Percentiles rank a stretch among this genome's conserved stretches.
Evolutionary conservation across 2,888 invertebrate genomes (phyloP).

Genomic region (Cheilosia pagana): DNA sequence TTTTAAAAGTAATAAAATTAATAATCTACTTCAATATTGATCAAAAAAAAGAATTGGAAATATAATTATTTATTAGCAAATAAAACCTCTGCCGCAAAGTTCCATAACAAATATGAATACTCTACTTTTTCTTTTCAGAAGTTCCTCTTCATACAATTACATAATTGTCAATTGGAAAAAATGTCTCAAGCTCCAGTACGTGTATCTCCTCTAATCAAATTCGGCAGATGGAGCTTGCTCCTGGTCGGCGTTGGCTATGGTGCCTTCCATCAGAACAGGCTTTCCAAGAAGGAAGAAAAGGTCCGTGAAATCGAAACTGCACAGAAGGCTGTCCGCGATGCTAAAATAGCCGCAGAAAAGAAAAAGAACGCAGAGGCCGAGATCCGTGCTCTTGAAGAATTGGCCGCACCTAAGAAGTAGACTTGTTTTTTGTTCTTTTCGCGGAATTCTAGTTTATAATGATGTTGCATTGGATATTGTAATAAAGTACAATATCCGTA

Average conservation of each 20-base stretch:
- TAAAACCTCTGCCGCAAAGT: neutral
- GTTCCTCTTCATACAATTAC: slow-evolving; percentile 54
- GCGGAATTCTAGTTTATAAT: slow-evolving; percentile 37
- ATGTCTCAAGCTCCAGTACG: slow-evolving; percentile 87
- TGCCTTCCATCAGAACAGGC: slow-evolving; percentile 88
- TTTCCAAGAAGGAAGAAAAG: slow-evolving; percentile 87
- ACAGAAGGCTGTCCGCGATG: slow-evolving; percentile 88
- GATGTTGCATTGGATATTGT: slow-evolving; percentile 25
- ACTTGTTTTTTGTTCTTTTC: slow-evolving; percentile 17
- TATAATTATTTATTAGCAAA: neutral
- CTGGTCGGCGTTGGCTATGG: slow-evolving; percentile 90
- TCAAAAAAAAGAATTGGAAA: neutral
- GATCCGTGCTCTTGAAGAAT: slow-evolving; percentile 72
- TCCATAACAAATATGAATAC: neutral
- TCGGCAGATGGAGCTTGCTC: slow-evolving; percentile 92
- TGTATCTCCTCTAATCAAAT: slow-evolving; percentile 93
- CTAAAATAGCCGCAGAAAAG: slow-evolving; percentile 89
- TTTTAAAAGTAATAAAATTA: slow-evolving; percentile 35
- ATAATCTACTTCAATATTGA: neutral
- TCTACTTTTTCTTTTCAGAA: slow-evolving; percentile 40
- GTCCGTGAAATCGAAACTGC: slow-evolving; percentile 88
- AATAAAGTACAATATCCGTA: slow-evolving; percentile 6
- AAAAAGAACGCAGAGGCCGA: slow-evolving; percentile 85
- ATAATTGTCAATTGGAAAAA: slow-evolving; percentile 68
- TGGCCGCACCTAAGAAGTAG: slow-evolving; percentile 76